A percentile compares a stretch with the other conserved stretches of the same genome.
phyloP scores from a whole-genome alignment of 2,113 vertebrate species.

The Danio rerio region DNA sequence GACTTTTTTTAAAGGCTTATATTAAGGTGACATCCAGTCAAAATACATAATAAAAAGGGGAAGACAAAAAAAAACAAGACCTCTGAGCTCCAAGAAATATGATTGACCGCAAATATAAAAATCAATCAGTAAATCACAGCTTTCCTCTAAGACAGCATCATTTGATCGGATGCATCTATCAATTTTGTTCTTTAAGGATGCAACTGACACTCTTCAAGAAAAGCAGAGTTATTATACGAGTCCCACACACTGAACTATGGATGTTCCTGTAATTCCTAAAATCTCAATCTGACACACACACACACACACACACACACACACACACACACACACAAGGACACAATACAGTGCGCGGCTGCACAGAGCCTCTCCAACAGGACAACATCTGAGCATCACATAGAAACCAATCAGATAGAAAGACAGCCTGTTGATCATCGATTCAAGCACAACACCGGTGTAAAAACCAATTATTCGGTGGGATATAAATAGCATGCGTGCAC shows the following conservation, averaged over 20 bases:
- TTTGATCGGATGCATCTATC: slow-evolving; percentile 43
- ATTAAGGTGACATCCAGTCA: neutral
- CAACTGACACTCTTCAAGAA: neutral
- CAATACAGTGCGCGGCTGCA: neutral
- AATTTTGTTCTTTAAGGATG: neutral
- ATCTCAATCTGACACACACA: neutral
- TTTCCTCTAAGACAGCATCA: neutral
- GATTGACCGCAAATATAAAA: neutral
- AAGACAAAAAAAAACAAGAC: neutral
- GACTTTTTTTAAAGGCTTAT: slow-evolving; percentile 1
- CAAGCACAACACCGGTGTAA: neutral
- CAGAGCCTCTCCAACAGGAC: neutral
- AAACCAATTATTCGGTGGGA: neutral
- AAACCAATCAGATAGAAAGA: slow-evolving; percentile 2
- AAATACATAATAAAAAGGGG: neutral
- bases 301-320: too few species aligned
- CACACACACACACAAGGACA: neutral
- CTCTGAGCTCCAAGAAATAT: neutral
- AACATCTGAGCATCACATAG: slow-evolving; percentile 1
- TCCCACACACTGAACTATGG: too few species aligned
- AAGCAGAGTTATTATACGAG: too few species aligned
- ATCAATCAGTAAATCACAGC: slow-evolving; percentile 9
- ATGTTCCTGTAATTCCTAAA: neutral
- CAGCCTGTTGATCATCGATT: slow-evolving; percentile 44
- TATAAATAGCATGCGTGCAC: neutral